Conservation (phyloP, 2,888 invertebrate species). For the Napeogenes inachia region DNA sequence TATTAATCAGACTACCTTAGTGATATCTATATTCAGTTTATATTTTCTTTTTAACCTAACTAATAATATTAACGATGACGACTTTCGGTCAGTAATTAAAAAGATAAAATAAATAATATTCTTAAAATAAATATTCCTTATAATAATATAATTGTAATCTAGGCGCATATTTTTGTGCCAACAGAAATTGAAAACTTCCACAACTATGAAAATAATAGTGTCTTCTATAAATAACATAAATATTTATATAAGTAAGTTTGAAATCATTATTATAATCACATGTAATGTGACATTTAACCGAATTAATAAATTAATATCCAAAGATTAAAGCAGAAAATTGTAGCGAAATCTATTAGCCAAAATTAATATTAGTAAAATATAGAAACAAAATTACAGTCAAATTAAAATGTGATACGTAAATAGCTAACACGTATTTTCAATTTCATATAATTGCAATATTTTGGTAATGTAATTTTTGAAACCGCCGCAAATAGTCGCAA, state of each 20-base stretch:
- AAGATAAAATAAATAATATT: no score
- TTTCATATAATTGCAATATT: conserved; percentile 14
- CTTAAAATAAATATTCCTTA: no score
- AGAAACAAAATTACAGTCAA: not conserved
- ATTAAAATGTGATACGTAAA: not conserved
- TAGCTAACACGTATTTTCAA: not conserved
- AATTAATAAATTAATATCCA: conserved; percentile 4
- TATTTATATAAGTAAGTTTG: not conserved
- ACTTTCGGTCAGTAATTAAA: no score
- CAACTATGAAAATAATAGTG: not conserved
- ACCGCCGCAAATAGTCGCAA: conserved; percentile 16
- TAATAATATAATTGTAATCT: no score
- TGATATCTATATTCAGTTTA: not conserved
- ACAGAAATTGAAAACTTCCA: not conserved
- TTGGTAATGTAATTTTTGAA: conserved; percentile 14
- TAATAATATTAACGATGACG: no score
- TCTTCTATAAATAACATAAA: not conserved
- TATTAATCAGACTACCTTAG: not conserved
- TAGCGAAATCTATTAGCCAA: not conserved
- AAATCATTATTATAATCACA: conserved; percentile 1
- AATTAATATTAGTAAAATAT: not conserved
- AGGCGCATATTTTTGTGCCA: no score
- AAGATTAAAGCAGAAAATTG: not conserved
- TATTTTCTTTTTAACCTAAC: not conserved
- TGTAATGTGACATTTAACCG: not conserved